Base-by-base conservation (phyloP, 2,888 invertebrate genomes). In the Nemapogon koenigi region DNA sequence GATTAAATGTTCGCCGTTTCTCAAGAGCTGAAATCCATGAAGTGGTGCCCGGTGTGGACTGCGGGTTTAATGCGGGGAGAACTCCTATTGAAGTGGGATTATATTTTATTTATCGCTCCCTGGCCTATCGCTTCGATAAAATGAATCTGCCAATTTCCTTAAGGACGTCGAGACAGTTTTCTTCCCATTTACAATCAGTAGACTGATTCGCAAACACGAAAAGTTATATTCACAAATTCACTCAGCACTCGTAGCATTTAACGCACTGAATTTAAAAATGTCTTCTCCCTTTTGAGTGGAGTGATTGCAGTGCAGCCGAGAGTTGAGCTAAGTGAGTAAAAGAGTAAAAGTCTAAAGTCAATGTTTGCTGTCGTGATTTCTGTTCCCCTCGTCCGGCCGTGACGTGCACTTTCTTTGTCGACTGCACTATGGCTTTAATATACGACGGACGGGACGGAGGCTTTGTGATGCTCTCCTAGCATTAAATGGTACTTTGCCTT, bases 281-380 rank as follows among this genome's bases (percentile, higher is more conserved):
- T 67, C 49, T 55, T 56, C 55, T 48, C 52, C 57, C 56, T 51
- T 60, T 52, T 52, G 53, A 59, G 58, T 60, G 54, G 62, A 72
- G 69, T 75, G 71, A 75, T 70, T 61, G 65, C 66, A 62, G 65
- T 54, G 56, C 58, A 58, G 59, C 47, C 50, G 53, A 54, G 62
- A 67, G 67, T 70, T 65, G 62, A 62, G 52, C 61, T 73, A 70
- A 75, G 73, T 72, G 70, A 71, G 70, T 71, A 65, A 70, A 70
- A 70, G 65, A 71, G 65, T 66, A 71, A 75, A 76, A 72, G 66
- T 67, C 60, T 59, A 69, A 63, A 73, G 78, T 76, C 75, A 76
- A 76, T 76, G 71, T 78, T 76, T 73, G 75, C 75, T 48, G 59
- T 59, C 71, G 69, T 75, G 75, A 78, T 76, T 76, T 73, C 59